Percentiles rank a stretch among this genome's conserved stretches.
These are phyloP conservation scores for Aphelinus certus DNA, from an alignment of 1,140 invertebrate genomes.

Conservation along the genomic window DNA sequence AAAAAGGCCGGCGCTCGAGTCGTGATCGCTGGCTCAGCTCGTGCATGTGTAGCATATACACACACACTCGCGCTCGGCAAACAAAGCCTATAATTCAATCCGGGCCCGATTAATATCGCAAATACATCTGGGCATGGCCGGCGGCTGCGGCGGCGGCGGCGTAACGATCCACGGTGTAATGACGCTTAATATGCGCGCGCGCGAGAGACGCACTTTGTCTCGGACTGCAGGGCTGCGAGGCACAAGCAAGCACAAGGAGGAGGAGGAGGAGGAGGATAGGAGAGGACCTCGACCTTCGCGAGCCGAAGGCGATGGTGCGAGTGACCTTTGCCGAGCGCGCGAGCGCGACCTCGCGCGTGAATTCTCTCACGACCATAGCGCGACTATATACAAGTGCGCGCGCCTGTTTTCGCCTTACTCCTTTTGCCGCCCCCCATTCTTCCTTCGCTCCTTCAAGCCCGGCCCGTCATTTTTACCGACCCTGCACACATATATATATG, in stretches of 20 bases:
- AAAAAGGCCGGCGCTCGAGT: too few species aligned
- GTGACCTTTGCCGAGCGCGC: conserved; percentile 17
- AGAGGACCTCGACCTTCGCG: conserved; percentile 35
- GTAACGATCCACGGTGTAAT: conserved; percentile 10
- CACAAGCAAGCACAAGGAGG: background rate
- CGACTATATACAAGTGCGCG: background rate
- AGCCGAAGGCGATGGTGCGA: conserved; percentile 26
- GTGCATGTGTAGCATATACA: too few species aligned
- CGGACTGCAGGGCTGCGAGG: too few species aligned
- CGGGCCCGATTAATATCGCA: conserved; percentile 19
- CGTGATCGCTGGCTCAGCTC: too few species aligned
- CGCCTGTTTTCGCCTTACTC: background rate
- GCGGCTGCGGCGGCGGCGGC: too few species aligned
- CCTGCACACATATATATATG: background rate
- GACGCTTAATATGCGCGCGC: conserved; percentile 31
- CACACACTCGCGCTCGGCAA: background rate
- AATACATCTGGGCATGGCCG: conserved; percentile 6
- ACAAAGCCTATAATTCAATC: conserved; percentile 34
- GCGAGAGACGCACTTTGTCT: conserved; percentile 18
- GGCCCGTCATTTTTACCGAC: too few species aligned
- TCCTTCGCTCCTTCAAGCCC: too few species aligned
- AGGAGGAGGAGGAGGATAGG: background rate
- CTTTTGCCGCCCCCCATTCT: too few species aligned
- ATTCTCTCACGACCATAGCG: conserved; percentile 39
- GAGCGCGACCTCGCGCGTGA: conserved; percentile 37